Conservation (phyloP, 2,113 vertebrate species). For the Seriola dumerili region DNA sequence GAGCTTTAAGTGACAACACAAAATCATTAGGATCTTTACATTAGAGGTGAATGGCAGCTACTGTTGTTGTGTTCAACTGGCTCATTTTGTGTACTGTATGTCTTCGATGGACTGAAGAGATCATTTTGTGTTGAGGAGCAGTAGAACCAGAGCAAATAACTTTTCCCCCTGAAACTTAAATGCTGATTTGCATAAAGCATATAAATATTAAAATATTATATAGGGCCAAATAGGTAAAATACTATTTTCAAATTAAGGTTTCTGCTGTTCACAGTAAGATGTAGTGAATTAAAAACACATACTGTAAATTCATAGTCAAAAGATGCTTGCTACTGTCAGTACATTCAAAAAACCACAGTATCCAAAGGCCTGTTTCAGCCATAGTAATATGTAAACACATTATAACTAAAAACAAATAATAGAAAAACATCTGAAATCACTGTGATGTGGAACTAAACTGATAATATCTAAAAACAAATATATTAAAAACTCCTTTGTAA, state of each 20-base stretch:
- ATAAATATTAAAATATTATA: neutral
- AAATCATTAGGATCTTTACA: neutral
- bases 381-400: neutral
- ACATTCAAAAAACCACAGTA: conserved; percentile 46
- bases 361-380: neutral
- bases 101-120: too few relatives aligned
- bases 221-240: neutral
- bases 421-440: neutral
- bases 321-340: neutral
- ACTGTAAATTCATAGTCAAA: conserved; percentile 33
- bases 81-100: too few relatives aligned
- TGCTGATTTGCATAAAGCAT: neutral
- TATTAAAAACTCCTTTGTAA: neutral
- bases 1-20: neutral
- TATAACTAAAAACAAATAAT: neutral
- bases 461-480: neutral
- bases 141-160: neutral
- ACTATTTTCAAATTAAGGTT: neutral
- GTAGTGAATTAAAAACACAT: conserved; percentile 13
- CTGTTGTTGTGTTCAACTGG: too few relatives aligned
- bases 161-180: neutral
- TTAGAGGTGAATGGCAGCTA: neutral
- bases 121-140: too few relatives aligned
- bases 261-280: conserved; percentile 40
- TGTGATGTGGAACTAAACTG: neutral